A percentile compares a stretch with the other conserved stretches of the same genome.
Evolutionary conservation across 2,113 vertebrate genomes (phyloP).

Genomic region (Phoxinus phoxinus): DNA sequence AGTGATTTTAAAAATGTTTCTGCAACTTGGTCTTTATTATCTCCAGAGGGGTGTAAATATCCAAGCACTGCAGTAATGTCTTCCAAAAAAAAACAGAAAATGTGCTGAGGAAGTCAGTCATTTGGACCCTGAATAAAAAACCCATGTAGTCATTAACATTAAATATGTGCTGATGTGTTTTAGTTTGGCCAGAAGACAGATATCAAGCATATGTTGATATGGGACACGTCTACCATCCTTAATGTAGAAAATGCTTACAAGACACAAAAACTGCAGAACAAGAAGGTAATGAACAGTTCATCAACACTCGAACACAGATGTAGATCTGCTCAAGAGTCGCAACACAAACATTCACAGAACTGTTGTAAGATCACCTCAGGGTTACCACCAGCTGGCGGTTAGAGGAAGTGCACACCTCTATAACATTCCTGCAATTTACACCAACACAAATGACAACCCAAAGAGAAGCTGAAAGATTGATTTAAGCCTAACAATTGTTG

Average conservation of each 20-base stretch:
- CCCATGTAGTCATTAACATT: conserved; percentile 22
- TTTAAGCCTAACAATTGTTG: neutral
- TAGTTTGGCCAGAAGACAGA: neutral
- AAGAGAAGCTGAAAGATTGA: neutral
- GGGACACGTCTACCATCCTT: neutral
- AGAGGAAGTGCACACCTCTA: conserved; percentile 41
- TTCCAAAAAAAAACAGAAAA: conserved; percentile 16
- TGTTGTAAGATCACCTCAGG: conserved; percentile 43
- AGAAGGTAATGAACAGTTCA: neutral
- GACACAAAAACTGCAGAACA: conserved; percentile 17
- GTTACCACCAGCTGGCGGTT: conserved; percentile 57
- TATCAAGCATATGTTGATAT: conserved; percentile 24
- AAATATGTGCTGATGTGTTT: conserved; percentile 14
- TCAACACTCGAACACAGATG: conserved; percentile 26
- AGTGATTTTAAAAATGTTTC: neutral
- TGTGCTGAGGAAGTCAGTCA: conserved; percentile 20
- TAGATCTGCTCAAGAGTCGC: neutral
- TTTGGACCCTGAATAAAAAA: conserved; percentile 31
- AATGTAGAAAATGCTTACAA: conserved; percentile 35
- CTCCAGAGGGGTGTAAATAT: conserved; percentile 18
- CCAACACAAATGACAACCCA: neutral
- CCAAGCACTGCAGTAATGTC: conserved; percentile 11
- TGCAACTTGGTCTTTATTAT: conserved; percentile 7
- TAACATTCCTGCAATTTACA: neutral
- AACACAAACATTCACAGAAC: conserved; percentile 11